Conservation (phyloP, 2,888 invertebrate species). For the Pristionchus arcanus region DNA sequence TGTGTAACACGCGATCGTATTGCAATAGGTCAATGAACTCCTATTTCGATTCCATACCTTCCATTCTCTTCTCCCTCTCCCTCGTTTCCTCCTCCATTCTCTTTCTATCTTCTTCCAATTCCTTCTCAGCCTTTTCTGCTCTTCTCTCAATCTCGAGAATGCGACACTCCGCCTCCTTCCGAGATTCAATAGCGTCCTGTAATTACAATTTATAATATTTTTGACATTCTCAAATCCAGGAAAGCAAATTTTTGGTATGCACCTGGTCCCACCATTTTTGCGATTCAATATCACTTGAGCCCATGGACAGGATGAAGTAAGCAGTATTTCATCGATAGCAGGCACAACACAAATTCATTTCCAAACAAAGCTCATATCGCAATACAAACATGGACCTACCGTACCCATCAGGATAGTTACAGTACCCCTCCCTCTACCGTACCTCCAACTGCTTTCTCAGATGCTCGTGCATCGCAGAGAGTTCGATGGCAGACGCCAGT, state of each 20-base stretch:
- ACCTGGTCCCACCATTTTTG: not conserved
- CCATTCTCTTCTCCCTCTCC: slow-evolving; percentile 57
- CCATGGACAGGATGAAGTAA: not conserved
- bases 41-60: not conserved
- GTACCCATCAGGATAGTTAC: not conserved
- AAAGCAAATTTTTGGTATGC: not conserved
- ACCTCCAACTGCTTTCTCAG: slow-evolving; percentile 55
- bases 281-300: not conserved
- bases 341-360: not conserved
- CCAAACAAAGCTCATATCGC: not conserved
- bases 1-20: not conserved
- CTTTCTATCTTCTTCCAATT: slow-evolving; percentile 46
- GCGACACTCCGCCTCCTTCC: slow-evolving; percentile 36
- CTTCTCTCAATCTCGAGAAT: slow-evolving; percentile 54
- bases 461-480: slow-evolving; percentile 56
- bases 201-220: not conserved
- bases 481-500: slow-evolving; percentile 50
- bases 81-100: slow-evolving; percentile 56
- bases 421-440: not conserved
- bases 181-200: slow-evolving; percentile 49
- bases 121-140: slow-evolving; percentile 53
- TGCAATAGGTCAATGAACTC: not conserved
- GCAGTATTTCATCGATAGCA: no score
- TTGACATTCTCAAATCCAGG: not conserved
- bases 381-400: not conserved